Conservation (phyloP, 2,888 invertebrate genomes). For the Carterocephalus palaemon region DNA sequence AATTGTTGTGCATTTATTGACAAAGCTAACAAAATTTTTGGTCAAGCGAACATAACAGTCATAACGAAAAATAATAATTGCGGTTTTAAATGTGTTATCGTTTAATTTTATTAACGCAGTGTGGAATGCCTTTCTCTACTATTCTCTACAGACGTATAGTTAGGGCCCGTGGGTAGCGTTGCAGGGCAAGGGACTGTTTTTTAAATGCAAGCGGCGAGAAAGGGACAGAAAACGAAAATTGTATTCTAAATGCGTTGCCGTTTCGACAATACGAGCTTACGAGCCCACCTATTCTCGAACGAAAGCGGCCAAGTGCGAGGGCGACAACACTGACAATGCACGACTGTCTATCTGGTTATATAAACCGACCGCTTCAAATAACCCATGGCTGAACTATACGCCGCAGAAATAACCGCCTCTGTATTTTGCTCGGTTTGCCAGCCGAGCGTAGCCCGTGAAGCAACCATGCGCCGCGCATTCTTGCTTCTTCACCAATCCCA, state of each 20-base stretch:
- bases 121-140: constrained; percentile 21
- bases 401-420: constrained; percentile 48
- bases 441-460: constrained; percentile 69
- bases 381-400: constrained; percentile 26
- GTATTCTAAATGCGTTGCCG: constrained; percentile 59
- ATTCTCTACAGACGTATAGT: too few relatives aligned
- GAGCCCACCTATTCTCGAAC: constrained; percentile 53
- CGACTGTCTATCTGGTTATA: constrained; percentile 73
- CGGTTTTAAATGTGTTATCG: constrained; percentile 18
- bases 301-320: constrained; percentile 66
- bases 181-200: constrained; percentile 40
- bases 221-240: constrained; percentile 53
- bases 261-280: constrained; percentile 52
- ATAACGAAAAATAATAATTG: constrained; percentile 17
- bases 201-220: constrained; percentile 57
- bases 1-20: constrained; percentile 21
- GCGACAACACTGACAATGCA: constrained; percentile 75
- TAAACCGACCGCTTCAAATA: constrained; percentile 52
- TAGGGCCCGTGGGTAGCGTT: too few relatives aligned
- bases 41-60: constrained; percentile 2
- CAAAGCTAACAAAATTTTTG: constrained; percentile 16
- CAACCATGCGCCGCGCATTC: constrained; percentile 75
- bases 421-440: constrained; percentile 55
- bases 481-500: constrained; percentile 67
- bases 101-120: not conserved